These are phyloP conservation scores for Lepisosteus osseus DNA, from an alignment of 2,113 vertebrate species.

Conservation along the genomic window DNA sequence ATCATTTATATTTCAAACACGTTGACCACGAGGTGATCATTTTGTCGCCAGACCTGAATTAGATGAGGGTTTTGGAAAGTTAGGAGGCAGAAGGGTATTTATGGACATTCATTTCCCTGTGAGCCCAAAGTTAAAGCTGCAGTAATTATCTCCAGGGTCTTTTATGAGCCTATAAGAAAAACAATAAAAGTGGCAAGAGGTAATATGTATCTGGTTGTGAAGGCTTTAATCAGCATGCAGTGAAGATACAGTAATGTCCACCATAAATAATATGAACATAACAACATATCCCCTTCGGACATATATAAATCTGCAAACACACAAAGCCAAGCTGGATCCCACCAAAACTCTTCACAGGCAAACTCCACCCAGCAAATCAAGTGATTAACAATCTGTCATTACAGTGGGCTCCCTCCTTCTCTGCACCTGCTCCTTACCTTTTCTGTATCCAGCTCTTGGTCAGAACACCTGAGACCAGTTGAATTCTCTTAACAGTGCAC, in stretches of 20 bases:
- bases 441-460: not conserved
- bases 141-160: slow-evolving; percentile 40
- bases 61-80: slow-evolving; percentile 3
- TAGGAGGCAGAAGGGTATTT: slow-evolving; percentile 37
- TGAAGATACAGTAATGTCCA: slow-evolving; percentile 4
- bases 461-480: not conserved
- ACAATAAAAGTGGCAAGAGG: slow-evolving; percentile 35
- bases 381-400: not conserved
- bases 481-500: not conserved
- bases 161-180: slow-evolving; percentile 41
- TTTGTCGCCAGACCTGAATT: not conserved
- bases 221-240: slow-evolving; percentile 19
- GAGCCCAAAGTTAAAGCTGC: slow-evolving; percentile 40
- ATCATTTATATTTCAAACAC: too few species aligned
- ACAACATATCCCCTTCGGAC: not conserved
- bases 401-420: too few species aligned
- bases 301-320: too few species aligned
- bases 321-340: too few species aligned
- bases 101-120: slow-evolving; percentile 23
- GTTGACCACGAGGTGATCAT: not conserved
- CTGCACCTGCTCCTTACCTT: too few species aligned
- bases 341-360: not conserved
- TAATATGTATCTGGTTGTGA: slow-evolving; percentile 28
- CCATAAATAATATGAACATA: slow-evolving; percentile 1
- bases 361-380: slow-evolving; percentile 8